These are phyloP conservation scores for Sinocyclocheilus anophthalmus DNA, from an alignment of 2,113 vertebrate genomes.

Conservation along the genomic window DNA sequence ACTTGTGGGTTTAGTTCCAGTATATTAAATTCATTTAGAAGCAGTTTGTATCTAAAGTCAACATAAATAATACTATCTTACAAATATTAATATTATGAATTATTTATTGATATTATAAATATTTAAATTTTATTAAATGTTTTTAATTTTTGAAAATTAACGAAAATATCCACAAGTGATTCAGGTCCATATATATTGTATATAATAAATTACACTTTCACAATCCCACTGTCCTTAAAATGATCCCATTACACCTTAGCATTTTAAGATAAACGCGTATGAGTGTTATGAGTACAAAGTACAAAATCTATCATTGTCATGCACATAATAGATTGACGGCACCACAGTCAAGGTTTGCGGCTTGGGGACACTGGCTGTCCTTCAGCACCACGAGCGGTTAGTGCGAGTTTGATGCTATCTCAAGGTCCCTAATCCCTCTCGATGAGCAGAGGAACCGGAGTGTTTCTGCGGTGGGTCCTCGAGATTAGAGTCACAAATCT, in stretches of 20 bases:
- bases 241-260: slow-evolving; percentile 4
- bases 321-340: slow-evolving; percentile 11
- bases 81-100: too few relatives aligned
- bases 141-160: too few relatives aligned
- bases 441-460: slow-evolving; percentile 6
- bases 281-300: slow-evolving; percentile 4
- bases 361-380: slow-evolving; percentile 19
- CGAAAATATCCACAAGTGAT: too few relatives aligned
- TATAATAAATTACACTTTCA: neutral
- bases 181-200: neutral
- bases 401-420: slow-evolving; percentile 34
- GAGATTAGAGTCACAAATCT: slow-evolving; percentile 42
- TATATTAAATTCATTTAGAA: neutral
- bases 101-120: too few relatives aligned
- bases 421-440: slow-evolving; percentile 22
- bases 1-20: neutral
- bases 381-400: neutral
- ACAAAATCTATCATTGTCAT: slow-evolving; percentile 29
- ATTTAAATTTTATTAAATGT: too few relatives aligned
- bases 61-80: neutral
- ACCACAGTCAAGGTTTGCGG: slow-evolving; percentile 23
- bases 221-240: slow-evolving; percentile 12
- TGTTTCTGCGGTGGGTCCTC: neutral
- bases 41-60: neutral
- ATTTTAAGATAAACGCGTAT: neutral